phyloP scores from a whole-genome alignment of 2,888 invertebrate genomes.

The Aquatica leii region DNA sequence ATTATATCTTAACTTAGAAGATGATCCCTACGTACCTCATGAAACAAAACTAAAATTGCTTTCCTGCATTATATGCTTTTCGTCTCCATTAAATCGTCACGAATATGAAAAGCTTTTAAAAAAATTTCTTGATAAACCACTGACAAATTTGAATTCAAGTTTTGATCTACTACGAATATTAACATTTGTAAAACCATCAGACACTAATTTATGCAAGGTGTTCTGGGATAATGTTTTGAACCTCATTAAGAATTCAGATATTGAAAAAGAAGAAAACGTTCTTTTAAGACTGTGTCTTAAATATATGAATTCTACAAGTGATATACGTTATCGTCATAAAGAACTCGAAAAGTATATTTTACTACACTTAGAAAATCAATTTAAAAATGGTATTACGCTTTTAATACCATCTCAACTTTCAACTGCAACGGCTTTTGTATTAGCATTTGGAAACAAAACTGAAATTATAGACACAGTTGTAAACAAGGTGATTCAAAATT shows the following conservation, averaged over 20 bases:
- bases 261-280: constrained; percentile 51
- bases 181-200: constrained; percentile 62
- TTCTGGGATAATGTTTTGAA: constrained; percentile 62
- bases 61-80: constrained; percentile 60
- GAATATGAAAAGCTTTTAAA: constrained; percentile 56
- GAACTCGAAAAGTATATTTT: constrained; percentile 61
- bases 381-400: constrained; percentile 54
- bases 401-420: constrained; percentile 59
- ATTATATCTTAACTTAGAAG: constrained; percentile 54
- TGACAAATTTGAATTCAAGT: constrained; percentile 49
- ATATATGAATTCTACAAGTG: constrained; percentile 66
- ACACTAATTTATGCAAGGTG: constrained; percentile 58
- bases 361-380: constrained; percentile 55
- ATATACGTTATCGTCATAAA: constrained; percentile 63
- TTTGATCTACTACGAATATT: constrained; percentile 61
- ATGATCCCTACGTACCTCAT: constrained; percentile 41
- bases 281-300: constrained; percentile 59
- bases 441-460: constrained; percentile 59
- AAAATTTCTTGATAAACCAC: constrained; percentile 53
- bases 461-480: constrained; percentile 56
- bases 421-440: constrained; percentile 58
- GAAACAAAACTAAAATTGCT: constrained; percentile 57
- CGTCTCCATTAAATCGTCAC: constrained; percentile 59
- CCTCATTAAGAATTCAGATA: constrained; percentile 50
- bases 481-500: constrained; percentile 57